Evolutionary conservation across 1,140 invertebrate genomes (phyloP), one percentile per base, ranked within the genome.

Genomic region (Drosophila mojavensis): DNA sequence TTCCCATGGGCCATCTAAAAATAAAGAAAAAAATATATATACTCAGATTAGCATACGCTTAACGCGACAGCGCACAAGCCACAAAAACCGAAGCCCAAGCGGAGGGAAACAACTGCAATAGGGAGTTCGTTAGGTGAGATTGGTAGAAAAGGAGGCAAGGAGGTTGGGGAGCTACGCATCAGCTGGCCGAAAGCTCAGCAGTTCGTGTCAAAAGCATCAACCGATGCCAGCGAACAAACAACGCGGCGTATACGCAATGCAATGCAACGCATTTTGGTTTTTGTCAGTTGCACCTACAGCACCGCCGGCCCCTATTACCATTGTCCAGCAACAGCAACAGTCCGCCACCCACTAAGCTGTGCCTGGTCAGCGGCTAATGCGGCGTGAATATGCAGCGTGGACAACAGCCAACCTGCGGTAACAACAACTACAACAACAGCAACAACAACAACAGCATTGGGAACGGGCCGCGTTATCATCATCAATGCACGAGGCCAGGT

Each of bases 181-280:
- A 15, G 43, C n/a, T 45, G n/a, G 43, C 3, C n/a, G 30, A 64
- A 28, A 59, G 53, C 47, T 51, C 56, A 88, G 84, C 66, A 74
- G 84, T 72, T 88, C 83, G 79, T 88, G 83, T 86, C 83, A 86
- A 88, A 83, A 77, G 83, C 83, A 86, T 88, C 83, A 79, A 86
- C 83, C 83, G 50, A 79, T 71, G 56, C 26, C 33, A 68, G 60
- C 69, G 47, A 62, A 75, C 79, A 81, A 79, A 81, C 82, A 78
- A 66, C 68, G 60, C 39, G 60, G 24, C 72, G 64, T 73, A 73
- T 73, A 54, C 72, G 67, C 67, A 75, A 75, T 39, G 61, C 48
- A 55, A 55, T 55, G 61, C 48, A 71, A 64, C 60, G 54, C 26
- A 63, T 71, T 71, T 71, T 56, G 66, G 51, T 39, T 45, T 61